phyloP scores from a whole-genome alignment of 1,140 invertebrate species.

The Cotesia vestalis region DNA sequence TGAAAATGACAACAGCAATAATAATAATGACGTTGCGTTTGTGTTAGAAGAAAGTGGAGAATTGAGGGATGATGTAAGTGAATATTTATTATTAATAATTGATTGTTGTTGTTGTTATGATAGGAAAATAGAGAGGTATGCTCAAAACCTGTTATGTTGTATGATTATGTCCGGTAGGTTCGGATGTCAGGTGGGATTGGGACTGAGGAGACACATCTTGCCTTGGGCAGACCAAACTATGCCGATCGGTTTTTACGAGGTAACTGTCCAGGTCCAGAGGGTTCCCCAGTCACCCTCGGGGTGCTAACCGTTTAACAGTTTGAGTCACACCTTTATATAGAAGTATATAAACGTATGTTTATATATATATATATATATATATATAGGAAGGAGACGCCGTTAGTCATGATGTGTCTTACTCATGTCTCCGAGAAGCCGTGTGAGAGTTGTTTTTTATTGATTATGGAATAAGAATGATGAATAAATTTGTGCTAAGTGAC shows the following conservation, averaged over 20 bases:
- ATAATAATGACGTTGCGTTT: constrained; percentile 68
- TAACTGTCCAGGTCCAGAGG: constrained; percentile 33
- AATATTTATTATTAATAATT: neutral
- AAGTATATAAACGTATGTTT: no score
- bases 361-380: no score
- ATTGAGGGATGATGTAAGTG: constrained; percentile 67
- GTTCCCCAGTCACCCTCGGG: constrained; percentile 53
- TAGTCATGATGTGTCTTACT: no score
- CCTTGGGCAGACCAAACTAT: constrained; percentile 34
- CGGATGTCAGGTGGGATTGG: constrained; percentile 16
- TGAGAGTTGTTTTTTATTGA: no score
- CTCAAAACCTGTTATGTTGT: constrained; percentile 49
- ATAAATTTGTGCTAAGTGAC: no score
- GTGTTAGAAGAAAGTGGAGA: constrained; percentile 68
- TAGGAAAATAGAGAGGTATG: constrained; percentile 37
- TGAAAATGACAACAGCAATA: neutral
- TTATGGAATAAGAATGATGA: no score
- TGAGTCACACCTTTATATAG: neutral
- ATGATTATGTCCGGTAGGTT: constrained; percentile 45
- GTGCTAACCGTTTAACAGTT: constrained; percentile 29
- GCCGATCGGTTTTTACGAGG: constrained; percentile 5
- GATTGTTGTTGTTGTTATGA: neutral
- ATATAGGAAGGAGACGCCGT: no score
- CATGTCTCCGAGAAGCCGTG: no score
- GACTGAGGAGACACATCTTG: constrained; percentile 46